Base-by-base conservation (phyloP, 2,797 vertebrate species). In the Protosalanx chinensis region DNA sequence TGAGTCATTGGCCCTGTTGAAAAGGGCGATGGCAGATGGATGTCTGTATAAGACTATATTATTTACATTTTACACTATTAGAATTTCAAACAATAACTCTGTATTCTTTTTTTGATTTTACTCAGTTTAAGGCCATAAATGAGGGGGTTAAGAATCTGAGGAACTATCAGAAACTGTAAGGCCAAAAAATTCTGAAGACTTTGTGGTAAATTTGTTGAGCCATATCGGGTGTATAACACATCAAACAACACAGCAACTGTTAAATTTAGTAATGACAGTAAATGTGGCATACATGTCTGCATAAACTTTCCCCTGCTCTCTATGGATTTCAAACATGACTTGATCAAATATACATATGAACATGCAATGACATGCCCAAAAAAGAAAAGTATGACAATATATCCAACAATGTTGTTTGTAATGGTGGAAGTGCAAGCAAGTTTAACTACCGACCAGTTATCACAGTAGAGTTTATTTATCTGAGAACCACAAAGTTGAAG, bases 391-490 rank as follows among this genome's bases (percentile, higher is more conserved):
- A 64, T 72, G 27, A 64, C 63, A 65, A 72, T 59, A 56, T 56
- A 57, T 7, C 61, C 61, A 56, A 65, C n/a, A 12, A 57, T n/a
- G 23, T 8, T 65, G 53, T 62, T 64, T 7, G 35, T 15, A 4
- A 29, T 33, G 7, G 49, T 56, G 46, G 60, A 56, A 41, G 64
- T 72, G 68, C 84, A 86, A 30, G 84, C 68, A 33, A 84, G 74
- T 75, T 86, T 84, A 33, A 64, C 84, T 32, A 86, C 20, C 33
- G 79, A 70, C 84, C 82, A 86, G 37, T 70, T 85, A 41, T 84
- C 78, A 84, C 84, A 85, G 30, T 82, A 85, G 5, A 86, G 8
- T 67, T 82, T 84, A 23, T 81, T 70, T 66, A 86, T 79, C 7
- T 8, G 71, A 33, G 70, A 76, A 23, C 84, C 77, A 70, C 84